These are phyloP conservation scores for Pollicipes pollicipes DNA, from an alignment of 1,140 invertebrate genomes.

Conservation along the genomic window DNA sequence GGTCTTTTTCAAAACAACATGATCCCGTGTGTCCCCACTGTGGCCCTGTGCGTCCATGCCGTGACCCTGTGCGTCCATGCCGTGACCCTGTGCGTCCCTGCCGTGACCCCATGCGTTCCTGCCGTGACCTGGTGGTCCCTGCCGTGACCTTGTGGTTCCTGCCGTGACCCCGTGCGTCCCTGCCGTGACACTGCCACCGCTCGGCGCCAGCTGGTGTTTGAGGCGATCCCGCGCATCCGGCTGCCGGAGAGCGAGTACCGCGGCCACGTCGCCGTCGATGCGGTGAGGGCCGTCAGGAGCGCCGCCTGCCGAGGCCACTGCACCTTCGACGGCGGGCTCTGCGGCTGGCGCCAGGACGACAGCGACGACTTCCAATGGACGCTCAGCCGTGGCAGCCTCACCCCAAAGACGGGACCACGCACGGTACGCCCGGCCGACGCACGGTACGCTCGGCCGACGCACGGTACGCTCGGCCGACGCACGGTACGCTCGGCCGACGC, in stretches of 20 bases:
- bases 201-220: constrained; percentile 28
- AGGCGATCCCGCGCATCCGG: constrained; percentile 37
- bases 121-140: too few species aligned
- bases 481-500: neutral
- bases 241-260: constrained; percentile 28
- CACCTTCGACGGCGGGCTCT: constrained; percentile 45
- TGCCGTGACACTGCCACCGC: too few species aligned
- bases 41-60: too few species aligned
- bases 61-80: too few species aligned
- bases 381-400: neutral
- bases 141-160: too few species aligned
- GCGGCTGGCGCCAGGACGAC: constrained; percentile 43
- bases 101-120: too few species aligned
- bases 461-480: too few species aligned
- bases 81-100: too few species aligned
- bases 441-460: too few species aligned
- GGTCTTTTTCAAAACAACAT: too few species aligned
- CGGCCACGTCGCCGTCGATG: constrained; percentile 45
- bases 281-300: constrained; percentile 34
- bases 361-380: constrained; percentile 49
- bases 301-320: constrained; percentile 39
- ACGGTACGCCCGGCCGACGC: neutral
- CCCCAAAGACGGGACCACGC: neutral
- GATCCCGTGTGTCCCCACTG: too few species aligned
- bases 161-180: too few species aligned